Conservation (phyloP, 35 echinoderm and acorn worm species). For the Strongylocentrotus purpuratus region DNA sequence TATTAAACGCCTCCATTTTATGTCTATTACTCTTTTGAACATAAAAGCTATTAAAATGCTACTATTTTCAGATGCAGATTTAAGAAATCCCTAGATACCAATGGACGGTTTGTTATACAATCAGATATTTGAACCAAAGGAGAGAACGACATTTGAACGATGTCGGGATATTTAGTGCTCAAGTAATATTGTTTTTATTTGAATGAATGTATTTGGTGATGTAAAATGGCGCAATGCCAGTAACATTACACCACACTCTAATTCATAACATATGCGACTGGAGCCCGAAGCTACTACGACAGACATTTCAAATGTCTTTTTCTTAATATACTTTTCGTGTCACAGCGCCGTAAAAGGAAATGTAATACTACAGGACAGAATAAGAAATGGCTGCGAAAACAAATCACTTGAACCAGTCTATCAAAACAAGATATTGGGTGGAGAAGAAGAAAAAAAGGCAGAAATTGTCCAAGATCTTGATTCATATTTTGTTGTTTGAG, state of each 20-base stretch:
- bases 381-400: not conserved
- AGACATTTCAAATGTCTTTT: conserved; percentile 7
- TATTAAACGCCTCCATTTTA: too few species aligned
- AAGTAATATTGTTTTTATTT: not conserved
- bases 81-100: too few species aligned
- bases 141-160: too few species aligned
- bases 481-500: not conserved
- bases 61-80: too few species aligned
- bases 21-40: too few species aligned
- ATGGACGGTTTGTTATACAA: too few species aligned
- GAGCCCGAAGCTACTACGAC: not conserved
- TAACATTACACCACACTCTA: not conserved
- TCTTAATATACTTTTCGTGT: not conserved
- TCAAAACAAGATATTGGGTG: not conserved
- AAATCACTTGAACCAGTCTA: conserved; percentile 2
- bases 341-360: not conserved
- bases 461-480: not conserved
- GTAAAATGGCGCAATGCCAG: not conserved
- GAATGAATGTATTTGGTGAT: not conserved
- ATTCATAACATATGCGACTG: not conserved
- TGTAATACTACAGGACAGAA: not conserved
- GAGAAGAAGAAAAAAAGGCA: not conserved
- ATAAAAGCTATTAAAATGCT: too few species aligned
- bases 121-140: too few species aligned
- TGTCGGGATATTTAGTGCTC: too few species aligned